Base-by-base conservation (phyloP, 2,888 invertebrate genomes). In the Kryphioiulus occultus region DNA sequence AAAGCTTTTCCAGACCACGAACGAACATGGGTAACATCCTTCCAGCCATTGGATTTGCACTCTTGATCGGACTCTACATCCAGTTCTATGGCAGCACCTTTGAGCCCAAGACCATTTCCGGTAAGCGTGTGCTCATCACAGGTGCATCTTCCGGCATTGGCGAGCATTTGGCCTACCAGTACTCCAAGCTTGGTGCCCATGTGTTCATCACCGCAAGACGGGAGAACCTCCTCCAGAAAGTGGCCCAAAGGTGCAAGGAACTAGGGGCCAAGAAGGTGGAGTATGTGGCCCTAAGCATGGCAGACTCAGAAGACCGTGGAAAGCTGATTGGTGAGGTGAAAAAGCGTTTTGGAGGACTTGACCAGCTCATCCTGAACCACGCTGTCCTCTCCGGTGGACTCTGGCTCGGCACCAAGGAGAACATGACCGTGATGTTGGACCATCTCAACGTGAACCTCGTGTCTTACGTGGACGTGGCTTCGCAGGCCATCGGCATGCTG, bases 391-490 rank as follows among this genome's bases (percentile, higher is more conserved):
- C 59, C 9, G 5, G 5, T n/a, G n/a, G 59, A 9, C 22, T 59
- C n/a, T 59, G 59, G 59, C 9, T n/a, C 4, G n/a, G n/a, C 9
- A n/a, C 59, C 59, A n/a, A 19, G 19, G 59, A n/a, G 3, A 59
- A 59, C 59, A 59, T 59, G 59, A 59, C 59, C 3, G 59, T 59
- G 5, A 5, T 59, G 3, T n/a, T 3, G 4, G n/a, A 59, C n/a
- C n/a, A 59, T 2, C 7, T 59, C n/a, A n/a, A 59, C 0, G 0
- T 84, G 30, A 84, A 84, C 32, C 30, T 84, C 32, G 3, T 84
- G 4, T 84, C 84, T 3, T 84, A 19, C 84, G 84, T 84, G 26
- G 84, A 84, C 30, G 4, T 84, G 84, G 84, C 39, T 30, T 84
- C 84, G 84, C 30, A 39, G 35, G n/a, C 30, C 7, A 84, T 39